These are phyloP conservation scores for Urosaurus nigricauda DNA, from an alignment of 2,797 vertebrate species.

Conservation along the genomic window DNA sequence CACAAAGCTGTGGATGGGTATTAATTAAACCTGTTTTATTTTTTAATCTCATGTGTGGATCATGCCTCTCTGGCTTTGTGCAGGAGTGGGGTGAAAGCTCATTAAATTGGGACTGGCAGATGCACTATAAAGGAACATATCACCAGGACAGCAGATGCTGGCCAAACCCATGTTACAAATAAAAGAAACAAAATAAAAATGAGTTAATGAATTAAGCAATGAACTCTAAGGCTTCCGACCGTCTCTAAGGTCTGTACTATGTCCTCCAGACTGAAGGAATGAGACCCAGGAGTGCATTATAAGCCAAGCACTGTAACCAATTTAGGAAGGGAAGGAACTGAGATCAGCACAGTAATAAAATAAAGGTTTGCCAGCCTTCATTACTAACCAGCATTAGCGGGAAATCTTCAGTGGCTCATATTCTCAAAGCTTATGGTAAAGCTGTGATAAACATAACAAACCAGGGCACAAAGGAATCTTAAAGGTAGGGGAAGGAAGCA, in stretches of 20 bases:
- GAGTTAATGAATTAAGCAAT: constrained; percentile 25
- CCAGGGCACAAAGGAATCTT: constrained; percentile 6
- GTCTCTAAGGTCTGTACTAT: constrained; percentile 13
- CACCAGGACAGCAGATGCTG: constrained; percentile 22
- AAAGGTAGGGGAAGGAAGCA: background rate
- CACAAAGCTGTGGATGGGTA: background rate
- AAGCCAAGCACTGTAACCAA: constrained; percentile 18
- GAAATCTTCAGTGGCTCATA: constrained; percentile 27
- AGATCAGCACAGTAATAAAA: constrained; percentile 32
- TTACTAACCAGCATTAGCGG: constrained; percentile 28
- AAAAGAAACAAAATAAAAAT: constrained; percentile 34
- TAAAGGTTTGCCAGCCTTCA: constrained; percentile 29
- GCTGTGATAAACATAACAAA: constrained; percentile 7
- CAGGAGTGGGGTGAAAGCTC: background rate
- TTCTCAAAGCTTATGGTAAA: constrained; percentile 7
- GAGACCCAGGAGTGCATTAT: constrained; percentile 17
- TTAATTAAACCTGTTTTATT: constrained; percentile 25
- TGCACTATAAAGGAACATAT: background rate
- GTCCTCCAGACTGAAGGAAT: constrained; percentile 33
- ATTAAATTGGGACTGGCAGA: constrained; percentile 14
- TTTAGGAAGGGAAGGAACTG: constrained; percentile 21
- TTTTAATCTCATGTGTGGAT: background rate
- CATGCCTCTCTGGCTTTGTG: constrained; percentile 13
- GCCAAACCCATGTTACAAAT: constrained; percentile 38
- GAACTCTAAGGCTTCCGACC: constrained; percentile 5